Evolutionary conservation across 2,113 vertebrate genomes (phyloP), one percentile per base, ranked within the genome.

Genomic region (Atlantisia rogersi): DNA sequence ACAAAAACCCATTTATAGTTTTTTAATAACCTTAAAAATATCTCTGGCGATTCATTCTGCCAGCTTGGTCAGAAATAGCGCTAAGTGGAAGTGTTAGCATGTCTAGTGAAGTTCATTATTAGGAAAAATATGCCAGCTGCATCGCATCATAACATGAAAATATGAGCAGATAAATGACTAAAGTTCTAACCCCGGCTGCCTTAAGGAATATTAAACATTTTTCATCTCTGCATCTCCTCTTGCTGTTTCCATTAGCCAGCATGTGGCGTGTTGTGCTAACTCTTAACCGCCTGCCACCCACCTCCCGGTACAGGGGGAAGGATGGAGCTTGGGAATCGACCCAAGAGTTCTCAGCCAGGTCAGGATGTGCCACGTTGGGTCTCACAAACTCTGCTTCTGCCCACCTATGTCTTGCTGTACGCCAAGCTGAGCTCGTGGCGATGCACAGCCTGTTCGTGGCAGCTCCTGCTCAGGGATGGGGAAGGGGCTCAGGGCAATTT

Each of bases 1-100:
- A 95, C 94, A 94, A 91, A 97, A 97, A 77, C 75, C 71, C 88
- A 94, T 94, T 96, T 91, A 94, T 69, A 95, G 81, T 83, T 64
- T 95, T 96, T 94, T 97, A 95, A 97, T 97, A 95, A 95, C 93
- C 87, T 96, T 95, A 95, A 53, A 95, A 96, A 96, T 88, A 96
- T 88, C 94, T 86, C 88, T 94, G 94, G 89, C 37, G 40, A 94
- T 96, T 92, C 94, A 92, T 83, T 69, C 91, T 94, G 94, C 86
- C 75, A 89, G 88, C 68, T 63, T 87, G 86, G 95, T 95, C 87
- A 83, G 94, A 76, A 97, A 53, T 69, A 88, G 80, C 56, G 70
- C 71, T 76, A 74, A 88, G 83, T 93, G 80, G 75, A 70, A 94
- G 94, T 16, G 87, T 92, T 91, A 97, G 75, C 86, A 71, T 74